Conservation (phyloP, 2,797 vertebrate species). For the Dromococcyx pavoninus region DNA sequence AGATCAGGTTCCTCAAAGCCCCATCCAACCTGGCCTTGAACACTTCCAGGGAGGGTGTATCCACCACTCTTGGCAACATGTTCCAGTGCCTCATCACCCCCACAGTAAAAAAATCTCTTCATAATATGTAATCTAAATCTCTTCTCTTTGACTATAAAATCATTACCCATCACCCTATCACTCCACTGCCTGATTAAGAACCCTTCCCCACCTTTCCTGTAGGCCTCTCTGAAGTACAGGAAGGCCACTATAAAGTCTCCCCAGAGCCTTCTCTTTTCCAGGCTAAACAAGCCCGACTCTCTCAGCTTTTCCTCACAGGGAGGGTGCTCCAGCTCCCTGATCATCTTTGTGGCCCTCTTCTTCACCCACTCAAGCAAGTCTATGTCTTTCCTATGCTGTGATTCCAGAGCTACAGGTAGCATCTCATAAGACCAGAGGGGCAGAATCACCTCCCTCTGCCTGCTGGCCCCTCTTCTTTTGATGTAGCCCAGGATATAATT, state of each 20-base stretch:
- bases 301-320: not conserved
- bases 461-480: not conserved
- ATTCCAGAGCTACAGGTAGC: not conserved
- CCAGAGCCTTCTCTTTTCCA: not conserved
- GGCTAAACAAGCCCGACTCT: not conserved
- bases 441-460: not conserved
- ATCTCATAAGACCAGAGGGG: not conserved
- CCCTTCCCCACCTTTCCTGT: not conserved
- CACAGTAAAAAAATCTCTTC: not conserved
- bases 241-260: not conserved
- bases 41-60: not conserved
- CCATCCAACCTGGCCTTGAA: not conserved
- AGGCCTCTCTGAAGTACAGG: not conserved
- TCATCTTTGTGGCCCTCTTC: not conserved
- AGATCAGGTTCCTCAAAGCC: not conserved
- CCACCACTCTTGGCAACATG: not conserved
- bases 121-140: not conserved
- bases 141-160: not conserved
- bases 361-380: not conserved
- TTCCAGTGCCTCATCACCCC: not conserved
- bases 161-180: not conserved
- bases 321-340: not conserved
- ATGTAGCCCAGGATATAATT: not conserved
- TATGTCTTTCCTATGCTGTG: not conserved
- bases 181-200: not conserved